Evolutionary conservation across 2,797 vertebrate genomes (phyloP), one percentile per base, ranked within the genome.

Genomic region (Chlorospingus semifuscus): DNA sequence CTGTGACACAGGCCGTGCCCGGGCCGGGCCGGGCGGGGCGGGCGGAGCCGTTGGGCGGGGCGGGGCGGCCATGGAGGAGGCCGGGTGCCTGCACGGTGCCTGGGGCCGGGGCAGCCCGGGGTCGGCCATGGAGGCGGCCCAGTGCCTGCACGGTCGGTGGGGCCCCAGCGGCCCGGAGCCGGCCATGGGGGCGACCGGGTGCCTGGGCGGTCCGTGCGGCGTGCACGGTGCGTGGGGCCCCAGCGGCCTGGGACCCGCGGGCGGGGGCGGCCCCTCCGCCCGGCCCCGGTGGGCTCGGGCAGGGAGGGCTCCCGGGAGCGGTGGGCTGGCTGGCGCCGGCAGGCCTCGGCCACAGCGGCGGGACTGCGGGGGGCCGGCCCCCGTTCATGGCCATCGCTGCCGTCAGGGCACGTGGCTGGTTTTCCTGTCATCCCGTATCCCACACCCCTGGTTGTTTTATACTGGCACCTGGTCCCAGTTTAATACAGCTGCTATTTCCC

Each of bases 1-100:
- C 9, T n/a, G 6, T 0, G 15, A 15, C 7, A 1, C 16, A 3
- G 37, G n/a, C 55, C n/a, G 55, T 11, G 55, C 55, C 18, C 30
- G 19, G 30, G 47, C 47, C 44, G 44, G 21, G 44, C 55, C 71
- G 70, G 70, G 68, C 37, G n/a, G 47, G 70, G n/a, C 53, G 15
- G 55, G 55, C 55, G 55, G 55, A 57, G 46, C 72, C 72, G 72
- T 76, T 49, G 71, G 71, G 39, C 39, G 29, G 36, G 70, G n/a
- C 42, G 15, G 52, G 55, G 55, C 14, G 53, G 63, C 42, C 63
- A 65, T 65, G 63, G 63, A n/a, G 23, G 42, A 17, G 42, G 30
- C 24, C 17, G 29, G 50, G 41, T 46, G 56, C 23, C 6, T 27
- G 23, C n/a, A 27, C 63, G n/a, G 42, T 47, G 44, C n/a, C 13